Conservation (phyloP, 1,140 invertebrate species). For the Aplysia californica region DNA sequence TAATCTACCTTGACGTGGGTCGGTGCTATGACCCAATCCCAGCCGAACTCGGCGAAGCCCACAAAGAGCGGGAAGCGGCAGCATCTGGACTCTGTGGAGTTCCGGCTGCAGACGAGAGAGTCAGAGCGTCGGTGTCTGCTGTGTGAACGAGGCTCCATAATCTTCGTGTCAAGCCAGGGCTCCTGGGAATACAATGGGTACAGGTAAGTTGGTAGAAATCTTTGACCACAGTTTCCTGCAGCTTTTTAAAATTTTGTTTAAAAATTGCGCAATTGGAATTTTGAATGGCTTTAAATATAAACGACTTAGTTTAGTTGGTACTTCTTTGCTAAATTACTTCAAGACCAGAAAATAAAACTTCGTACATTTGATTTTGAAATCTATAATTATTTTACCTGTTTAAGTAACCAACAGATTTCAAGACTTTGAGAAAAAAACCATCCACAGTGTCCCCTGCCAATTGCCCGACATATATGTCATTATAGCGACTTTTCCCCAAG, state of each 20-base stretch:
- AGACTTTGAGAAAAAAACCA: too few species aligned
- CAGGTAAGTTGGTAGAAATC: neutral
- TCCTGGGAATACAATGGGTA: slow-evolving; percentile 34
- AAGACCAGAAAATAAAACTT: neutral
- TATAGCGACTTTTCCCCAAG: too few species aligned
- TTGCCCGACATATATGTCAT: too few species aligned
- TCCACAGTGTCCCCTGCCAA: too few species aligned
- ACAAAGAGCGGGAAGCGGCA: slow-evolving; percentile 93
- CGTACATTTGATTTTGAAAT: neutral
- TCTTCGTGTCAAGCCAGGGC: slow-evolving; percentile 87
- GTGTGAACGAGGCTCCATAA: slow-evolving; percentile 72
- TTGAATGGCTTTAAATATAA: neutral
- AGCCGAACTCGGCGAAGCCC: slow-evolving; percentile 88
- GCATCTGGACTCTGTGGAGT: slow-evolving; percentile 70
- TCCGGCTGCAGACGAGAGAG: slow-evolving; percentile 36
- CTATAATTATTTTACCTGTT: too few species aligned
- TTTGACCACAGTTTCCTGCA: neutral
- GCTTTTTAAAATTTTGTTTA: neutral
- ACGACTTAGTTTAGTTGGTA: neutral
- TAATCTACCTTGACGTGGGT: slow-evolving; percentile 58
- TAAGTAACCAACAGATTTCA: too few species aligned
- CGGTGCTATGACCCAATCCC: slow-evolving; percentile 94
- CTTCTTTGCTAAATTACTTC: neutral
- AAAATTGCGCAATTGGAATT: neutral
- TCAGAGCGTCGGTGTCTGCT: slow-evolving; percentile 70